Evolutionary conservation across 35 echinoderm and acorn worm genomes (phyloP).

Genomic region (Amphiura filiformis): DNA sequence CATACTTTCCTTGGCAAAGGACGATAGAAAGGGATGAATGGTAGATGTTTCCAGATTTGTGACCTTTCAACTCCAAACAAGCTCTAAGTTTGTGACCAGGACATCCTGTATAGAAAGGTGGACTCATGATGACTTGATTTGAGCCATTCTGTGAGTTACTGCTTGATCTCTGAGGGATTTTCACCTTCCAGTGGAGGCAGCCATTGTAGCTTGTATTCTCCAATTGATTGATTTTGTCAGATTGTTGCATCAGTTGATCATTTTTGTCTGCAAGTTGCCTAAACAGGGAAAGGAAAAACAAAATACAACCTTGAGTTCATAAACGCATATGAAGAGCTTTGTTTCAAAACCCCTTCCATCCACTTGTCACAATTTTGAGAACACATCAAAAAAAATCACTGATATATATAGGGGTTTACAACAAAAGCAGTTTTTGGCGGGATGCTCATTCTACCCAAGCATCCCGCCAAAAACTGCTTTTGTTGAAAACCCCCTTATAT

Average conservation of each 20-base stretch:
- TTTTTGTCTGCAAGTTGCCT: conserved; percentile 59
- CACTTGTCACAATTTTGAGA: too few species aligned
- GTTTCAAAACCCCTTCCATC: too few species aligned
- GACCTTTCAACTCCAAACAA: conserved; percentile 67
- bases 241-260: conserved; percentile 33
- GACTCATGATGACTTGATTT: conserved; percentile 52
- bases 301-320: too few species aligned
- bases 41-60: conserved; percentile 54
- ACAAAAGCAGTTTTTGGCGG: too few species aligned
- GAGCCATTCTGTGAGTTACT: conserved; percentile 8
- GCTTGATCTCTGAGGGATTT: conserved; percentile 17
- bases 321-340: too few species aligned
- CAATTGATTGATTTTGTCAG: conserved; percentile 28
- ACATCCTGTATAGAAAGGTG: conserved; percentile 73
- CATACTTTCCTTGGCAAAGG: conserved; percentile 66
- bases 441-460: too few species aligned
- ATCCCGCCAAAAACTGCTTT: too few species aligned
- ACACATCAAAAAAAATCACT: too few species aligned
- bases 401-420: too few species aligned
- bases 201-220: conserved; percentile 65
- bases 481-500: too few species aligned
- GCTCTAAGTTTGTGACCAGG: conserved; percentile 80
- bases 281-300: too few species aligned
- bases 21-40: conserved; percentile 80
- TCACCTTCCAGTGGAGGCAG: conserved; percentile 71